A percentile compares a stretch with the other conserved stretches of the same genome.
These are phyloP conservation scores for Hippopotamus amphibius DNA, from an alignment of 2,113 vertebrate species.

Conservation along the genomic window DNA sequence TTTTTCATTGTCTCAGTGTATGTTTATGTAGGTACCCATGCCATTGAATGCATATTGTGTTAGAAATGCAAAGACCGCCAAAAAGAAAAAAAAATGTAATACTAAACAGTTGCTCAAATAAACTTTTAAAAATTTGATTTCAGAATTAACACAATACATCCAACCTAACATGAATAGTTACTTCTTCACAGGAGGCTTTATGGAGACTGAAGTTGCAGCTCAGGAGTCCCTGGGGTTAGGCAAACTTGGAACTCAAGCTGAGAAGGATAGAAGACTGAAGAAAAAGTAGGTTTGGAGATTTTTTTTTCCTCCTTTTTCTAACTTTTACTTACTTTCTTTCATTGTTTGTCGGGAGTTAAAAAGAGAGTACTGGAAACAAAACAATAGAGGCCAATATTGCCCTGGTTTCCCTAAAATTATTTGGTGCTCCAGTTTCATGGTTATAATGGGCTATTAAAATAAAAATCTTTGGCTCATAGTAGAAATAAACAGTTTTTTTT, in stretches of 20 bases:
- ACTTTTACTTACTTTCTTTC: background rate
- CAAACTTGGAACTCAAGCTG: conserved; percentile 98
- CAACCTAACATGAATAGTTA: conserved; percentile 32
- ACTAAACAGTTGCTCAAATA: background rate
- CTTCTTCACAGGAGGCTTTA: conserved; percentile 90
- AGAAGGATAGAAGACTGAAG: conserved; percentile 97
- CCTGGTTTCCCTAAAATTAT: background rate
- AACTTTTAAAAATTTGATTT: background rate
- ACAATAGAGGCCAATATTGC: background rate
- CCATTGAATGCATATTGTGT: background rate
- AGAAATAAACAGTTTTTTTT: conserved; percentile 1
- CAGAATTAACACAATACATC: background rate
- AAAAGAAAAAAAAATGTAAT: background rate
- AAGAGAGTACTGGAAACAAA: background rate
- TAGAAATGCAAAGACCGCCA: background rate
- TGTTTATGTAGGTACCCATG: background rate
- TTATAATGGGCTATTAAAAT: background rate
- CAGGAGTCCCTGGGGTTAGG: conserved; percentile 94
- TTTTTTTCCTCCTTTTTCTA: background rate
- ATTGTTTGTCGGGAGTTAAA: background rate
- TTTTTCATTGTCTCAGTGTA: background rate
- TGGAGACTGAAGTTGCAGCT: conserved; percentile 93
- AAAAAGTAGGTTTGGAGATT: conserved; percentile 94
- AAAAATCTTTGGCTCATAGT: background rate
- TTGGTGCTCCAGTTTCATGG: background rate